Evolutionary conservation across 2,113 vertebrate species (phyloP), one percentile per base, ranked within the genome.

Genomic region (Pygoscelis antarcticus): DNA sequence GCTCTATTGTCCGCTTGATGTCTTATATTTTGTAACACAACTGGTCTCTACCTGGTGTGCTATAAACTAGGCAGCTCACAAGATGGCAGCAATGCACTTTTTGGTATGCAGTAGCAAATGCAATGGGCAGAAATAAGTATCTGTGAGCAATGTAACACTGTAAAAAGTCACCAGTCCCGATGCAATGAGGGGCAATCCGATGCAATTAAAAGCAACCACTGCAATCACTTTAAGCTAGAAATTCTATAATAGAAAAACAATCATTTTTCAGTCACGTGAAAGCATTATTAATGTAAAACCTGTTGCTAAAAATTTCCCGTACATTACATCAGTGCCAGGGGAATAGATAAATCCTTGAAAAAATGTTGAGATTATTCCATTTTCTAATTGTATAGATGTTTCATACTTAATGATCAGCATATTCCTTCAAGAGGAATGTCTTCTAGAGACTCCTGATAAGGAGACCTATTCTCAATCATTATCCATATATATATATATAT

Each of bases 1-100:
- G 38, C 34, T 85, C 13, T 1, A 0, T 34, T 54, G 40, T 61
- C 23, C 0, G 0, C 19, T 21, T 22, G 8, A 7, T 16, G 11
- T 29, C 5, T 17, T 60, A 0, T 6, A 10, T 55, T 92, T 13
- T 9, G 4, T 26, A n/a, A 18, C 15, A 10, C 34, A 3, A 7
- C 1, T 18, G 19, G 10, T 23, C 46, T 11, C 38, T n/a, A 15
- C 42, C 38, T 40, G 38, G 25, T 1, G 3, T 80, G 96, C 86
- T 62, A 60, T 92, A 86, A 58, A 29, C 46, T 3, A 14, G 6
- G 27, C 19, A 54, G 44, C 65, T 88, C 98, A 97, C 95, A 8
- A 96, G 98, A 76, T 97, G 98, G 98, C 98, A 98, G 97, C 85
- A 97, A 38, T 27, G 93, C 89, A 47, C 92, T 92, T 83, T 64